Conservation (phyloP, 2,113 vertebrate genomes). For the Melanocharis versteri region DNA sequence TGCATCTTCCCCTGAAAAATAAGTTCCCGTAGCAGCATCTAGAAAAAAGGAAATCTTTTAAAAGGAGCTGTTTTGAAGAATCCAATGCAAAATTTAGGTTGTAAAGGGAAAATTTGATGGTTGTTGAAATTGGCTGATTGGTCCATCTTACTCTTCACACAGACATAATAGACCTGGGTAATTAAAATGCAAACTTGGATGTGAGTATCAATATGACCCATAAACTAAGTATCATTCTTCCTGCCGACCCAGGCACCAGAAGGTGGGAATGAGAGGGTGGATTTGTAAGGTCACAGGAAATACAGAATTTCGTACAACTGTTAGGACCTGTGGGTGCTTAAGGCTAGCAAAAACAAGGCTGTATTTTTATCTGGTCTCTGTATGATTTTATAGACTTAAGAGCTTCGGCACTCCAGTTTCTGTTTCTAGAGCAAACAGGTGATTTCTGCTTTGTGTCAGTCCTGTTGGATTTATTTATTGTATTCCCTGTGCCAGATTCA, state of each 20-base stretch:
- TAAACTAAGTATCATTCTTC: not conserved
- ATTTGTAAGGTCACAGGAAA: not conserved
- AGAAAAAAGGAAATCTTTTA: not conserved
- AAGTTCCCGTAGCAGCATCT: not conserved
- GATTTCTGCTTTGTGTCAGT: not conserved
- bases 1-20: not conserved
- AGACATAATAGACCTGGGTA: not conserved
- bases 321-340: not conserved
- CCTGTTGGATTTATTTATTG: not conserved
- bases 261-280: not conserved
- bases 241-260: not conserved
- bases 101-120: not conserved
- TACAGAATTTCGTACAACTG: not conserved
- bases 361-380: not conserved
- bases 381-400: not conserved
- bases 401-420: accelerated
- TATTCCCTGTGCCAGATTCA: not conserved
- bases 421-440: not conserved
- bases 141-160: not conserved
- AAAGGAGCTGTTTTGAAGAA: not conserved
- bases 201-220: not conserved
- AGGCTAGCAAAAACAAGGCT: not conserved
- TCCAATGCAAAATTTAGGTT: not conserved
- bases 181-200: not conserved
- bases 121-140: not conserved